Evolutionary conservation across 2,113 vertebrate species (phyloP), one percentile per base, ranked within the genome.

Genomic region (Boulengerochromis microlepis): DNA sequence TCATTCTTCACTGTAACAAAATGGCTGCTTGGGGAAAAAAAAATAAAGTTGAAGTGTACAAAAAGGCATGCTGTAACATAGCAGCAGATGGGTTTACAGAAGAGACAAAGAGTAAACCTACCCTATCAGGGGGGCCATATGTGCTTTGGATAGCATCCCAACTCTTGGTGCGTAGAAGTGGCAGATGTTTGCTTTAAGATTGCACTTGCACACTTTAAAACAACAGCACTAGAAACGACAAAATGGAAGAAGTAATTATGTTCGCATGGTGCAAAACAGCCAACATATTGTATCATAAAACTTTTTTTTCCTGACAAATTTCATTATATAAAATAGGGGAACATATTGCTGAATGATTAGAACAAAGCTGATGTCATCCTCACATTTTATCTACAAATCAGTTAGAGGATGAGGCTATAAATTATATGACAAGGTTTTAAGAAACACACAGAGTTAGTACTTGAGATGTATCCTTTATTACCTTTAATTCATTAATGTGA

Each of bases 101-200:
- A 86, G 89, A 95, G 93, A 93, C 93, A 93, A 91, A 93, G 92
- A 94, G 93, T 96, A 93, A 95, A 91, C 89, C 91, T 91, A 80
- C 85, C 74, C 91, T 93, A 95, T 95, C 95, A 93, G 94, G 86
- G 87, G 88, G 91, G 66, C 93, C 95, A 95, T 95, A 95, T 95
- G 94, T 91, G 93, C 86, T 89, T 92, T 92, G 94, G 94, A 94
- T 93, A 84, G 81, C 82, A 81, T 94, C 94, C 93, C 89, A 82
- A 94, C 85, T 91, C 89, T 86, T 93, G 90, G 89, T 90, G 93
- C 92, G 89, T 93, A 88, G 93, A 95, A 91, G 86, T 82, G 84
- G 91, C 96, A 95, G 95, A 95, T 96, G 96, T 95, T 94, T 92
- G 85, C 90, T 93, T 87, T 93, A 94, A 91, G 87, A 94, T 84